phyloP scores from a whole-genome alignment of 2,888 invertebrate species.

The Quadroppia sp. region DNA sequence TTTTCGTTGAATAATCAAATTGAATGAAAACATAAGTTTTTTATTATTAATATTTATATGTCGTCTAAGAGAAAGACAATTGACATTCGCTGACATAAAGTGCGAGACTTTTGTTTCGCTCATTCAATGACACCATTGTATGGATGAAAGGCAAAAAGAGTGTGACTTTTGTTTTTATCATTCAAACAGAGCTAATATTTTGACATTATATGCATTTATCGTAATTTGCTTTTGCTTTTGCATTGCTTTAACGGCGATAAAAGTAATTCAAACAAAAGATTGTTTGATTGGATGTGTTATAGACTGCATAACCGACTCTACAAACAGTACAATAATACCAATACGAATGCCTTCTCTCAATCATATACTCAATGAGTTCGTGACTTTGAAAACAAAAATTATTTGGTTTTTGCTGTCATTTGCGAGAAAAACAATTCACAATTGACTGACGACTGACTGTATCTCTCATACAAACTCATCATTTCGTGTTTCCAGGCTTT shows the following conservation, averaged over 20 bases:
- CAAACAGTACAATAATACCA: not conserved
- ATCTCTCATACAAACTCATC: not conserved
- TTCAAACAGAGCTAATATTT: not conserved
- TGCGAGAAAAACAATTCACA: not conserved
- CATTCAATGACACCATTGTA: too few species aligned
- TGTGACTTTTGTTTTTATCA: too few species aligned
- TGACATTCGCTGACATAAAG: not conserved
- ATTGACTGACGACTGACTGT: not conserved
- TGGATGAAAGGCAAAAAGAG: not conserved
- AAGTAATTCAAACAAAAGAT: too few species aligned
- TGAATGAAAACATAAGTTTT: not conserved
- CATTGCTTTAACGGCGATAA: too few species aligned
- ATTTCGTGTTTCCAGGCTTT: constrained; percentile 29
- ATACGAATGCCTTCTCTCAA: too few species aligned
- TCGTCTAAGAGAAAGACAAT: not conserved
- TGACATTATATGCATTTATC: not conserved
- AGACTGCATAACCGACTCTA: not conserved
- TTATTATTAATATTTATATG: not conserved
- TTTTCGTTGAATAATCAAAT: not conserved
- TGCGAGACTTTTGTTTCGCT: too few species aligned
- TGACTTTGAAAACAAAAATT: constrained; percentile 33
- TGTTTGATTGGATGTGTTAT: not conserved
- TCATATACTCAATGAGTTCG: constrained; percentile 31
- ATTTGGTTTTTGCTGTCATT: constrained; percentile 28
- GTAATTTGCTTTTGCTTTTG: not conserved